Evolutionary conservation across 2,888 invertebrate genomes (phyloP), one percentile per base, ranked within the genome.

Genomic region (Salpingus planirostris): DNA sequence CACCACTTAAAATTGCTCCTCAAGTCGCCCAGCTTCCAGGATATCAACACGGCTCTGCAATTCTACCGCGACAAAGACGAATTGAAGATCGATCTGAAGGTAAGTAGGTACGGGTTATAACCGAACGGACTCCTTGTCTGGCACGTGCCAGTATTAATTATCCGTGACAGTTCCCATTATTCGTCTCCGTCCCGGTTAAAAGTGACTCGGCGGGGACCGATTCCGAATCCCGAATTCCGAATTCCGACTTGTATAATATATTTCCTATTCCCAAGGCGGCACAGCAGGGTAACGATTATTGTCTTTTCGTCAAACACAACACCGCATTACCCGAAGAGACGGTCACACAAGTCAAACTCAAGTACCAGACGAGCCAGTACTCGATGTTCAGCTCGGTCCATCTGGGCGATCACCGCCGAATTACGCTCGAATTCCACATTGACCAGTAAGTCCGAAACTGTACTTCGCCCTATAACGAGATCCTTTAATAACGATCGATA

Each of bases 401-500:
- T 31, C 68, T 78, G 2, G 73, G 73, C 29, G 77, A 79, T 38
- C 73, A 76, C 31, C 76, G 79, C 13, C 72, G 78, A 43, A 60
- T 84, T 24, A 69, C 73, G 29, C 60, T 84, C 42, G 83, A 87
- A 50, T 54, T 88, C 42, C 87, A 87, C 62, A 64, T 88, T 42
- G 87, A 88, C 54, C 78, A 80, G 81, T 82, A 62, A 74, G 76
- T 42, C 34, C 24, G 24, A 27, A 18, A 18, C 8, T 18, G 10
- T 41, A n/a, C n/a, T n/a, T n/a, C n/a, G n/a, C n/a, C n/a, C n/a
- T n/a, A n/a, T n/a, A n/a, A n/a, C n/a, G n/a, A n/a, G n/a, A n/a
- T n/a, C n/a, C n/a, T n/a, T n/a, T n/a, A 24, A 36, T 29, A 29
- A 27, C 27, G 33, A 29, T 30, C 32, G 15, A 31, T 33, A 28